Conservation (phyloP, 2,888 invertebrate species). For the Enchytraeus crypticus region DNA sequence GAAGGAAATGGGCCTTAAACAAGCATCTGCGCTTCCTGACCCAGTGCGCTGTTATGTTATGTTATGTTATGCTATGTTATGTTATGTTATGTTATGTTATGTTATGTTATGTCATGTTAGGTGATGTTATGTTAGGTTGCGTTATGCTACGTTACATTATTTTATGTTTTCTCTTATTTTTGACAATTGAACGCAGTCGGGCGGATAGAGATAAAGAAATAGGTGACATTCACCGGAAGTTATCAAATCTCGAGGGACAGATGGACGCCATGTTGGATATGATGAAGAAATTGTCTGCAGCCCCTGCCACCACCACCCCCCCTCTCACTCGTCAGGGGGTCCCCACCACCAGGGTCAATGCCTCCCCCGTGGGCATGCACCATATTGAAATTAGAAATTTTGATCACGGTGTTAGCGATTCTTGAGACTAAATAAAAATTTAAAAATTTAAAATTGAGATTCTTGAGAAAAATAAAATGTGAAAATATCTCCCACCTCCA, state of each 20-base stretch:
- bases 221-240: neutral
- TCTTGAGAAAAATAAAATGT: no score
- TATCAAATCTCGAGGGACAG: neutral
- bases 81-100: slow-evolving; percentile 1
- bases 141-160: neutral
- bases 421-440: no score
- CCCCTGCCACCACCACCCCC: neutral
- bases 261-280: neutral
- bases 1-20: no score
- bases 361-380: neutral
- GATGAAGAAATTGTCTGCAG: neutral
- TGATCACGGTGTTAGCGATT: neutral
- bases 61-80: no score
- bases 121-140: no score
- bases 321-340: no score
- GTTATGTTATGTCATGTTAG: neutral
- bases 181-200: no score
- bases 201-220: no score
- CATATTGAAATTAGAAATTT: neutral
- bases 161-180: neutral
- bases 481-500: no score
- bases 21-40: no score
- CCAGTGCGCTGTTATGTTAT: no score
- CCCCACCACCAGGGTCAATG: neutral
- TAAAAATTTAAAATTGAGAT: no score